Evolutionary conservation across 2,113 vertebrate genomes (phyloP).

Genomic region (Bos taurus): ARS-UCD2.0 NC_037331.1:19793501-19794000

Average conservation of each 20-base stretch:
- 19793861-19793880: constrained; percentile 35
- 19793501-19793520: neutral
- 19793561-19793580: neutral
- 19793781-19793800: constrained; percentile 1
- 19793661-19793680: neutral
- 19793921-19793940: constrained; percentile 43
- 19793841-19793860: constrained; percentile 29
- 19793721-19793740: neutral
- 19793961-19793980: constrained; percentile 53
- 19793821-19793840: constrained; percentile 7
- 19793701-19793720: neutral
- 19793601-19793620: neutral
- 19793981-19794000: constrained; percentile 55
- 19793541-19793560: neutral
- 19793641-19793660: neutral
- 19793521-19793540: neutral
- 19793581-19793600: neutral
- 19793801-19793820: constrained; percentile 51
- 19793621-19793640: no score
- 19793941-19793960: constrained; percentile 57
- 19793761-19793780: neutral
- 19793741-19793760: neutral
- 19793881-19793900: constrained; percentile 40
- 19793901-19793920: constrained; percentile 40
- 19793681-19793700: neutral